phyloP scores from a whole-genome alignment of 2,797 vertebrate genomes.

The Nannoperca australis region DNA sequence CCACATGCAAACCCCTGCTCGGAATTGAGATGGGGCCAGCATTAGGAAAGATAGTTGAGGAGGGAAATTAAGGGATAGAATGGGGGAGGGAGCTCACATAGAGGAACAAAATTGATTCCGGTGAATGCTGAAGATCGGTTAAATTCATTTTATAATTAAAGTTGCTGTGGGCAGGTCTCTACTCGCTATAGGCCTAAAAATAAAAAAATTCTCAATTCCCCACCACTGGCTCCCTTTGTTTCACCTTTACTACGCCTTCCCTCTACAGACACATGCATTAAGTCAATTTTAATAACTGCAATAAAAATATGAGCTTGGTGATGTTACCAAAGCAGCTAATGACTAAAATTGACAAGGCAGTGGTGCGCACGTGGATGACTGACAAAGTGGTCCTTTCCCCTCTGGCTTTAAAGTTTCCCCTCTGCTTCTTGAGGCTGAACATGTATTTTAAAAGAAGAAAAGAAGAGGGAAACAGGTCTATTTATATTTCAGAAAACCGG shows the following conservation, averaged over 20 bases:
- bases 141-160: slow-evolving; percentile 64
- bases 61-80: slow-evolving; percentile 59
- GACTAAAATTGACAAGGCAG: slow-evolving; percentile 34
- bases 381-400: slow-evolving; percentile 45
- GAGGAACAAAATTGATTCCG: slow-evolving; percentile 63
- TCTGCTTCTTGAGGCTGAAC: slow-evolving; percentile 14
- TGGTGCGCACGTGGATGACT: slow-evolving; percentile 22
- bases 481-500: slow-evolving; percentile 36
- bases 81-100: slow-evolving; percentile 34
- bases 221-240: slow-evolving; percentile 13
- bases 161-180: slow-evolving; percentile 34
- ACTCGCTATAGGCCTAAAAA: background rate
- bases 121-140: slow-evolving; percentile 46
- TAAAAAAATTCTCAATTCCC: background rate
- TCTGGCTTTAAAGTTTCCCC: slow-evolving; percentile 36
- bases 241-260: background rate
- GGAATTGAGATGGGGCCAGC: slow-evolving; percentile 63
- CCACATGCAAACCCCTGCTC: slow-evolving; percentile 55
- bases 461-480: slow-evolving; percentile 6
- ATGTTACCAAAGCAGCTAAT: slow-evolving; percentile 40
- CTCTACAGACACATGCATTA: slow-evolving; percentile 11
- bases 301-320: slow-evolving; percentile 25
- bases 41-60: slow-evolving; percentile 65
- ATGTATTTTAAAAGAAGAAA: slow-evolving; percentile 18
- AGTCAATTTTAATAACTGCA: slow-evolving; percentile 21